Base-by-base conservation (phyloP, 1,140 invertebrate species). In the Cephus cinctus region DNA sequence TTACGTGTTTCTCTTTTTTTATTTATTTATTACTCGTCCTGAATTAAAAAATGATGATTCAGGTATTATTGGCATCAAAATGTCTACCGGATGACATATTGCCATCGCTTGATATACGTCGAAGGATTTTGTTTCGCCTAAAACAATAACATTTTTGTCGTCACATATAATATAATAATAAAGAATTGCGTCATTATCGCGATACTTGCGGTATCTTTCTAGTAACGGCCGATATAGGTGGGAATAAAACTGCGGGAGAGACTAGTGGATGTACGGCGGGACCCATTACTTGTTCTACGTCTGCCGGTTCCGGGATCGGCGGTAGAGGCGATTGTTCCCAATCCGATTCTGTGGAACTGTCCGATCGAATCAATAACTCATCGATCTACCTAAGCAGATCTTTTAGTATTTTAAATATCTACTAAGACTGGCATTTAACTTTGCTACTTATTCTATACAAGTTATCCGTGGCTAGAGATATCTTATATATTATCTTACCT, bases 271-370 rank as follows among this genome's bases (percentile, higher is more conserved):
- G 64, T 12, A 70, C 65, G 12, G 61, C 49, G 4, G 65, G 61
- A 39, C 67, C 67, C 63, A 71, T 69, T 8, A 68, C 57, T 42
- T 53, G 58, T 30, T 66, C 66, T 23, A 59, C 54, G 49, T 66
- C 67, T 15, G 56, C 48, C 9, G 61, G 65, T 39, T 67, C 67
- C 48, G 61, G 59, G n/a, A 69, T 66, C 21, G 65, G 65, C 31
- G 69, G 68, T 25, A 70, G 56, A 27, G 67, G 62, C 16, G 65
- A 68, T 18, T 39, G 48, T 43, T 69, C 68, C 64, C 61, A 73
- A 38, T 73, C 70, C 3, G 68, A 71, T 40, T 68, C 68, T 15
- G 62, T 61, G 4, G 68, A 71, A 57, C 70, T 73, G 27, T 40
- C 42, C 42, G 27, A 1, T 16, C 25, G 19, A 20, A 38, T 38